Base-by-base conservation (phyloP, 2,888 invertebrate genomes). In the Patella caerulea region DNA sequence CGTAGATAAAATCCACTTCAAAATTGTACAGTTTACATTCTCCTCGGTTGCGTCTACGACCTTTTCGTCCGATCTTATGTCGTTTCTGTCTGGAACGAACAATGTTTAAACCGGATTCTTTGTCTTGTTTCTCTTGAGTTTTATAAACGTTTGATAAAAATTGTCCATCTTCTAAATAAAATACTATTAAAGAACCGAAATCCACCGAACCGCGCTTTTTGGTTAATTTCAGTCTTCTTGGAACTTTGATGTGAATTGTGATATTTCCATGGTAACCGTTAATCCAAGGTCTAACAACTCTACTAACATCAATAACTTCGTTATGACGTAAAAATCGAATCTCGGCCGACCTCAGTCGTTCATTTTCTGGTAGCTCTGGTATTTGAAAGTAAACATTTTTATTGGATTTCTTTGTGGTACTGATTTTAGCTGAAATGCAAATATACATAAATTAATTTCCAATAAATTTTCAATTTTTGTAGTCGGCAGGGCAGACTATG, bases 1-100 rank as follows among this genome's bases (percentile, higher is more conserved):
- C n/a, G n/a, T n/a, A n/a, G n/a, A n/a, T n/a, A n/a, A 91, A 91
- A 81, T 90, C 89, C 3, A 91, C 86, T 52, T 84, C 80, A 69
- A 90, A 87, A 69, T 90, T 87, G 71, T 87, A 82, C 54, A 83
- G 69, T 72, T 85, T 79, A 75, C 89, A 89, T 7, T 81, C 78
- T n/a, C 77, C 79, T 80, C 86, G 85, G 56, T 81, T 82, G 34
- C 78, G 75, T 19, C 79, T 78, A 72, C 81, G 80, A 59, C 82
- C 80, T 81, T 82, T 82, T 75, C 73, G 80, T 24, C 79, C 79
- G 52, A 74, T 75, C 72, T 79, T 83, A 2, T 81, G 79, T 29
- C 71, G 56, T 71, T 71, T 19, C 34, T 54, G 55, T 34, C 53
- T 17, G 45, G 34, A 17, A 54, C n/a, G 34, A 71, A 52, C 71